Base-by-base conservation (phyloP, 2,888 invertebrate species). In the Meiosimyza decipiens region DNA sequence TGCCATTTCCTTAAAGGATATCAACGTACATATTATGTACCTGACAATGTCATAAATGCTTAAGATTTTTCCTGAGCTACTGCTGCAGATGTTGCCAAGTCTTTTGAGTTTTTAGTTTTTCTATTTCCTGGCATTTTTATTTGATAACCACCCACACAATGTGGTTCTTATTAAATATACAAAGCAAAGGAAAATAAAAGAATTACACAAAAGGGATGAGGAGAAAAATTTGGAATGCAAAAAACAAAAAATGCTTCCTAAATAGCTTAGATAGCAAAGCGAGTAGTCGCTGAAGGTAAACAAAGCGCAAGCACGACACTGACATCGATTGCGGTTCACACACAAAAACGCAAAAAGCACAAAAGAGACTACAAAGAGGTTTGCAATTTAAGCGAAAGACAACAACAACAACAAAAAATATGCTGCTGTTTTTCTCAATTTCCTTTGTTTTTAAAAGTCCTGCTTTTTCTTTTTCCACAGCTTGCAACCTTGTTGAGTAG, bases 11-110 rank as follows among this genome's bases (percentile, higher is more conserved):
- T 40, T 9, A 40, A 40, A 40, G 40, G 40, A 40, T 40, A 40
- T 40, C 40, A 40, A 59, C 59, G 9, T 59, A 59, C 59, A 18
- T 59, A 18, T 6, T 18, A 40, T 40, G 40, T 40, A 12, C 60
- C 15, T 52, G 52, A 70, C 70, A 60, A 54, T 70, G 70, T 62
- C 62, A 70, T 70, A 70, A 70, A 70, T 62, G 70, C 70, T 70
- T 22, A 52, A 52, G 70, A 70, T 52, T 70, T 52, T 70, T 62
- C 18, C 16, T 13, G 15, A 28, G 28, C 28, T 28, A 28, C 40
- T 40, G 40, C 40, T 40, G 40, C 18, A 28, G 22, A 16, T 6
- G 40, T 28, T 54, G 47, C 18, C 49, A 59, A 51, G 49, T 52
- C 55, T 64, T 55, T 71, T 64, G 11, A 1, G 4, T 15, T 66